phyloP scores from a whole-genome alignment of 1,140 invertebrate genomes.

The Chlorops oryzae region DNA sequence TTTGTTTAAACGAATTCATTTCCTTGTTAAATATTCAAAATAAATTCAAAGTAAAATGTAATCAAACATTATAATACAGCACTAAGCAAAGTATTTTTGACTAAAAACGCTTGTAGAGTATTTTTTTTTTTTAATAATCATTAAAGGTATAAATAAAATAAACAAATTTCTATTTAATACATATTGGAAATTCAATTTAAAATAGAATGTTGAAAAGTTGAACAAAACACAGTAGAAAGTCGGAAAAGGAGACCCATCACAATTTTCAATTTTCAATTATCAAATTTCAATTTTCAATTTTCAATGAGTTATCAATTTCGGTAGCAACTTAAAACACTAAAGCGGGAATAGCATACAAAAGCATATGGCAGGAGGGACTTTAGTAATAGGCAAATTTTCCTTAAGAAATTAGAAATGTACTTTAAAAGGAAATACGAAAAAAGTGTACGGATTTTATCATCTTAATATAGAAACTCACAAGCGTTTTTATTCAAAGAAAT shows the following conservation, averaged over 20 bases:
- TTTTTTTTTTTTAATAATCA: constrained; percentile 12
- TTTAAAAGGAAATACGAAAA: too few relatives aligned
- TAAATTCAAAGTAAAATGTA: not conserved
- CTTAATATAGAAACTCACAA: constrained; percentile 20
- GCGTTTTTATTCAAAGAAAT: constrained; percentile 21
- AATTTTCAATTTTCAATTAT: not conserved
- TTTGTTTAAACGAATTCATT: constrained; percentile 9
- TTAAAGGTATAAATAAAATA: too few relatives aligned
- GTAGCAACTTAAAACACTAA: too few relatives aligned
- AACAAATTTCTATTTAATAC: not conserved
- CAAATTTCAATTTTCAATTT: not conserved
- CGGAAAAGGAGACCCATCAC: too few relatives aligned
- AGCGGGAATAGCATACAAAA: too few relatives aligned
- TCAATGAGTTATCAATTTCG: not conserved
- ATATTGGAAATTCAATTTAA: not conserved
- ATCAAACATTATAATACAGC: too few relatives aligned
- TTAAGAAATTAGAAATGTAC: too few relatives aligned
- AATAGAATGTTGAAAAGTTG: constrained; percentile 14
- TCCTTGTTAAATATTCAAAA: constrained; percentile 8
- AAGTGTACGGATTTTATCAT: too few relatives aligned
- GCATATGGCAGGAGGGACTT: too few relatives aligned
- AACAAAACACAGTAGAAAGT: constrained; percentile 21
- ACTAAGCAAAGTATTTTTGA: too few relatives aligned
- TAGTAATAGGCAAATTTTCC: too few relatives aligned
- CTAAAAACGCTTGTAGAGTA: constrained; percentile 46